Base-by-base conservation (phyloP, 2,797 vertebrate genomes). In the Salarias fasciatus region DNA sequence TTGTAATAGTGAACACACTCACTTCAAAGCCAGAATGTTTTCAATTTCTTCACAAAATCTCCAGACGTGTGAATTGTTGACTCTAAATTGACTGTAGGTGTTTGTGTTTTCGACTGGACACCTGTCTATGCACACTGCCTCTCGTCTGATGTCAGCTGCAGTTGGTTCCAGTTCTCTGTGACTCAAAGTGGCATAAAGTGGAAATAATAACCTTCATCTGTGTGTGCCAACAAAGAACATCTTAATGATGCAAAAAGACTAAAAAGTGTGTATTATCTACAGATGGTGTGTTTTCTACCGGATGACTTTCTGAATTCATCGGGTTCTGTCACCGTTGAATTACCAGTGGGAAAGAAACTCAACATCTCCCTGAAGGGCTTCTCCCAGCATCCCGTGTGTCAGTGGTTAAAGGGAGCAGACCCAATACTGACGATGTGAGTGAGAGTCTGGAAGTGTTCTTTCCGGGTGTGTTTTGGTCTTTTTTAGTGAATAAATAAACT, bases 291-390 rank as follows among this genome's bases (percentile, higher is more conserved):
- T 60, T 72, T 85, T 35, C 0, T 0, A 5, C 46, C 53, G 9
- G 62, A 46, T 12, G 30, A 75, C n/a, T 13, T 72, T 53, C 33
- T 71, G 28, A 79, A 66, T 43, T 35, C 28, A 18, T 42, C 77
- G 4, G 43, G 45, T 49, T 49, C 58, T 3, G 56, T 87, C 52
- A 48, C 0, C 1, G 0, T 91, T 0, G 52, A 72, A 0, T 37
- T 87, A 12, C 30, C 1, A 5, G 37, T 8, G 13, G 83, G 78
- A 51, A 77, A 65, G 60, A 82, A 33, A 43, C 84, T 92, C 29
- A 5, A 12, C 33, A 71, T 93, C 35, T 72, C 70, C 11, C 65
- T 72, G 49, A 38, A 76, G 15, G 29, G 47, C 12, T 5, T 88
- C 35, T n/a, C 69, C 56, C 62, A 33, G 46, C 0, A 13, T 41